Conservation (phyloP, 2,113 vertebrate species). For the Tympanuchus pallidicinctus region DNA sequence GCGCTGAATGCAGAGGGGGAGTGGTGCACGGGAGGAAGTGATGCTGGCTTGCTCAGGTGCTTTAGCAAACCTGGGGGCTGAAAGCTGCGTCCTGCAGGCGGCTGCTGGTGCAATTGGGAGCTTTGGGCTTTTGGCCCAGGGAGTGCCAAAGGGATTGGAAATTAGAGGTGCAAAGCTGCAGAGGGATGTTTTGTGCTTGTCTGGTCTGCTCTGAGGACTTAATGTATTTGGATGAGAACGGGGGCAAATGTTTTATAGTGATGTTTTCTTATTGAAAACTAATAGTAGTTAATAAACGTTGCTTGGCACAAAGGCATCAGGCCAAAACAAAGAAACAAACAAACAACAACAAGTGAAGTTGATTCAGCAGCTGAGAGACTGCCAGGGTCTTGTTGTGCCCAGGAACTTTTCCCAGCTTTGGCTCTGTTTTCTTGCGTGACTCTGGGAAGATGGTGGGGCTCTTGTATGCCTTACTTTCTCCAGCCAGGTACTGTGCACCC, state of each 20-base stretch:
- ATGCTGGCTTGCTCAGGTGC: neutral
- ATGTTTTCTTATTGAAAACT: neutral
- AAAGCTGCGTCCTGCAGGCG: fast-evolving
- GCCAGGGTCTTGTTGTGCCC: neutral
- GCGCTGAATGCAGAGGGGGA: neutral
- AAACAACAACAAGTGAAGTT: neutral
- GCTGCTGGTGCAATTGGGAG: neutral
- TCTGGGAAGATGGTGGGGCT: neutral
- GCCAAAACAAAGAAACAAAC: too few relatives aligned
- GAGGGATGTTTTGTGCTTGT: neutral
- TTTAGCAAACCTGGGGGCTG: neutral
- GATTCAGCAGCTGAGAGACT: neutral
- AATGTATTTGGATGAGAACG: neutral
- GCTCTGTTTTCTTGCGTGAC: fast-evolving
- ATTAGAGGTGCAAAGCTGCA: neutral
- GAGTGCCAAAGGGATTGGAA: neutral
- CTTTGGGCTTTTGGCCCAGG: neutral
- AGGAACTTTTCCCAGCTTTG: conserved; percentile 16
- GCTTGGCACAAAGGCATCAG: neutral
- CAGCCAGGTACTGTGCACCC: too few relatives aligned
- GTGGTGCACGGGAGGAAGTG: neutral
- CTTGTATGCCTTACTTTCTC: too few relatives aligned
- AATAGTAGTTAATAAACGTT: fast-evolving
- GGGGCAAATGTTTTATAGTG: neutral
- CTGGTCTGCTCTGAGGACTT: neutral